Conservation (phyloP, 2,888 invertebrate genomes). For the Coleophora deauratella region DNA sequence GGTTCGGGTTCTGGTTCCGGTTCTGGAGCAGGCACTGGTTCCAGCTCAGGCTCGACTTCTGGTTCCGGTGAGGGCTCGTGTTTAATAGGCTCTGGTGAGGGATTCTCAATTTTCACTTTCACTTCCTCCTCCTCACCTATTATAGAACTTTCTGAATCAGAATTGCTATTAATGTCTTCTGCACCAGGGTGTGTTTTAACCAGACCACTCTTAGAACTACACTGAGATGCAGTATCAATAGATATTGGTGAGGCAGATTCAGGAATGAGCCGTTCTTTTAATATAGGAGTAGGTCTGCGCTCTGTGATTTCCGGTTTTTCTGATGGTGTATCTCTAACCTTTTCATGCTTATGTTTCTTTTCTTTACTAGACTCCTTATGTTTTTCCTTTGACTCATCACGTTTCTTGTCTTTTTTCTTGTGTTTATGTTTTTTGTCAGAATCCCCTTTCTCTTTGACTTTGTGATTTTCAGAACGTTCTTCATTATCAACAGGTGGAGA, state of each 20-base stretch:
- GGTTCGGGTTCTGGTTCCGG: conserved; percentile 35
- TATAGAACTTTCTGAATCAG: conserved; percentile 62
- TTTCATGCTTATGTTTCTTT: conserved; percentile 72
- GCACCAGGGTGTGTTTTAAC: conserved; percentile 46
- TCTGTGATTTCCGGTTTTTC: conserved; percentile 68
- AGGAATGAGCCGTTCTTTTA: conserved; percentile 49
- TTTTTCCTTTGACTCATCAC: conserved; percentile 76
- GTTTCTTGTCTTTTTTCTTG: conserved; percentile 79
- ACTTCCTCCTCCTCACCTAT: conserved; percentile 57
- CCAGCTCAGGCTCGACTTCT: conserved; percentile 28
- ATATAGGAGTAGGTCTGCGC: conserved; percentile 51
- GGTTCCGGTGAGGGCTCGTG: conserved; percentile 32
- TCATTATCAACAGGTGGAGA: conserved; percentile 55
- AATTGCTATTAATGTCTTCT: conserved; percentile 57
- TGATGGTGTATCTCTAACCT: conserved; percentile 55
- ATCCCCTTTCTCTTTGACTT: conserved; percentile 67
- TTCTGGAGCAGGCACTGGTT: conserved; percentile 37
- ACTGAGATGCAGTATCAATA: conserved; percentile 66
- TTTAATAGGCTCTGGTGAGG: conserved; percentile 45
- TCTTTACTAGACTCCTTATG: conserved; percentile 72
- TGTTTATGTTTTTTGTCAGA: conserved; percentile 74
- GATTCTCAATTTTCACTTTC: conserved; percentile 50
- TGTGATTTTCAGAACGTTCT: conserved; percentile 47
- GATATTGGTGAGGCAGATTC: conserved; percentile 66
- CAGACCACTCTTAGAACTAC: conserved; percentile 63